Conservation (phyloP, 2,888 invertebrate genomes). For the Perizoma affinitatum region DNA sequence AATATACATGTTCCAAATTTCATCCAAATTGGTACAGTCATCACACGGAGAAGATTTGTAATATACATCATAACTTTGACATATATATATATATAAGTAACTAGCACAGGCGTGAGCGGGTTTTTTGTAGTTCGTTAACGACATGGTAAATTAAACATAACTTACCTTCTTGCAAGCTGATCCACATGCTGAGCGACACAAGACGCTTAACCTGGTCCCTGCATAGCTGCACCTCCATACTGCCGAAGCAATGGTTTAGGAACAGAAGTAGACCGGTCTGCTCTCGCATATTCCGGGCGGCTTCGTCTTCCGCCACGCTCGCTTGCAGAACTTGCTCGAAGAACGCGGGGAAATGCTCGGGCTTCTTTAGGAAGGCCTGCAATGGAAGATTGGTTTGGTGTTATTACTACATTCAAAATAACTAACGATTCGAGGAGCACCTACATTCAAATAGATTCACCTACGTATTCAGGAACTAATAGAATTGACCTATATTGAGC, state of each 20-base stretch:
- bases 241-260: slow-evolving; percentile 98
- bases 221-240: slow-evolving; percentile 97
- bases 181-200: slow-evolving; percentile 97
- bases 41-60: too few relatives aligned
- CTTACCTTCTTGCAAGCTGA: slow-evolving; percentile 72
- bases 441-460: too few relatives aligned
- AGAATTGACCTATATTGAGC: too few relatives aligned
- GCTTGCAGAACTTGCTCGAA: slow-evolving; percentile 92
- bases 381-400: slow-evolving; percentile 37
- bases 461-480: too few relatives aligned
- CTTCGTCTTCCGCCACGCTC: slow-evolving; percentile 86
- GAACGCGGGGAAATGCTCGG: slow-evolving; percentile 91
- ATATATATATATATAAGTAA: too few relatives aligned
- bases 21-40: too few relatives aligned
- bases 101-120: too few relatives aligned
- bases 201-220: slow-evolving; percentile 95
- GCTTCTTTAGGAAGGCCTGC: slow-evolving; percentile 90
- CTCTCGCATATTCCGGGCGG: slow-evolving; percentile 84
- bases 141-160: neutral
- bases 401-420: too few relatives aligned
- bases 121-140: neutral
- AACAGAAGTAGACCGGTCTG: slow-evolving; percentile 95
- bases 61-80: too few relatives aligned
- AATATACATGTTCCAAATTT: too few relatives aligned
- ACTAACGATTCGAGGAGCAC: too few relatives aligned